Evolutionary conservation across 1,140 invertebrate genomes (phyloP), one percentile per base, ranked within the genome.

Genomic region (Pteromalus puparum): DNA sequence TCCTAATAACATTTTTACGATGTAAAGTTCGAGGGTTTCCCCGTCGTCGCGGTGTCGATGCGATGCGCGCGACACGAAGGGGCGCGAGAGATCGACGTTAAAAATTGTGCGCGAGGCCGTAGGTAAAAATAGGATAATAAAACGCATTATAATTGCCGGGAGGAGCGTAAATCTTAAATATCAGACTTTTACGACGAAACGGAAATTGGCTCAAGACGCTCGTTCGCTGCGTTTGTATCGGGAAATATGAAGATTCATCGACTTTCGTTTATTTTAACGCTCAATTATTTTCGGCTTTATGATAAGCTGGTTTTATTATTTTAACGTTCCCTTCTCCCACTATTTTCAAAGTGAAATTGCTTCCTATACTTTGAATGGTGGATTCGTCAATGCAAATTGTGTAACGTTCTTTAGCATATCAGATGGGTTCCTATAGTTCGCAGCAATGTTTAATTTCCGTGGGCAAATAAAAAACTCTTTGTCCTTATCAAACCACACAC

Each of bases 1-100:
- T 86, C 87, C 90, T 92, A 93, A 93, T 93, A 93, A 92, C 91
- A 86, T 91, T 92, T 92, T 93, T 92, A 93, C 91, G 92, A 92
- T 90, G 88, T 89, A 92, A 84, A 92, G 90, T 93, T 92, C 88
- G 87, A 90, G 90, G 89, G 88, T 90, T 88, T 89, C 85, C 76
- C 85, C 83, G 81, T 85, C 85, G 86, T 6, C 74, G 74, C 10
- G 10, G 38, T 82, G 87, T 6, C 74, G 74, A 30, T 21, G 38
- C 83, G 81, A 80, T 85, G 70, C 86, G 86, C 86, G 88, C 85
- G 88, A 86, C 86, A 86, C 82, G 21, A 85, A 75, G 81, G 79
- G 68, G 70, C 48, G 24, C 76, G 85, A 28, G 82, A 85, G 84
- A 86, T 87, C 82, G 86, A 81, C 82, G 75, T 86, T 87, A 88